Conservation (phyloP, 2,797 vertebrate genomes). For the Pseudochirops cupreus region DNA sequence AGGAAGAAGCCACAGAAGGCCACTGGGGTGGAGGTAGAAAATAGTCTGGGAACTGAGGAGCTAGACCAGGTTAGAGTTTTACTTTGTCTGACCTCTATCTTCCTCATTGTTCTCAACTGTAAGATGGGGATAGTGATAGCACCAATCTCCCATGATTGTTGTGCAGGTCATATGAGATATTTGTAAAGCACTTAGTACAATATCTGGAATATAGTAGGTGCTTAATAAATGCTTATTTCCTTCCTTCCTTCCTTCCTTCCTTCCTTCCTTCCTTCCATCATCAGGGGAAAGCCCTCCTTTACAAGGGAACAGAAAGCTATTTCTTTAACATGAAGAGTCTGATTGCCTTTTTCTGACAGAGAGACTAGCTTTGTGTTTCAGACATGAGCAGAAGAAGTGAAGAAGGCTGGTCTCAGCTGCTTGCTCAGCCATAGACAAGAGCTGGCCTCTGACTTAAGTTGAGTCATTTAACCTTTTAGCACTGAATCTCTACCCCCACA, state of each 20-base stretch:
- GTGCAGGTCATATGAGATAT: neutral
- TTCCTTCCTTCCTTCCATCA: no score
- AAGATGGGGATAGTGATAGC: neutral
- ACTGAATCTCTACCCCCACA: neutral
- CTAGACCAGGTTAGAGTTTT: neutral
- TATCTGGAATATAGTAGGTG: neutral
- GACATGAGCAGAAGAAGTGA: neutral
- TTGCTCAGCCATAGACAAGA: neutral
- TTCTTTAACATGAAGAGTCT: neutral
- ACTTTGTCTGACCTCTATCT: neutral
- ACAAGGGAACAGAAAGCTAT: neutral
- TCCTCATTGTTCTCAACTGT: neutral
- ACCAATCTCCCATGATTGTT: neutral
- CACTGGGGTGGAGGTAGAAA: neutral
- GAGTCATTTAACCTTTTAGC: constrained; percentile 2
- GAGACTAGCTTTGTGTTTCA: neutral
- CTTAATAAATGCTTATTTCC: neutral
- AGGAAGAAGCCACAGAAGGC: neutral
- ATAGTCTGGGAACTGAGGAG: neutral
- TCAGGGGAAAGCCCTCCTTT: neutral
- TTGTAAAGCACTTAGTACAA: neutral
- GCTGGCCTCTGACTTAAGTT: neutral
- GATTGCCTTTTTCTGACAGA: neutral
- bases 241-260: neutral
- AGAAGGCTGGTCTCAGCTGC: neutral